Percentiles rank a stretch among this genome's conserved stretches.
Conservation (phyloP, 2,888 invertebrate species). For the Diadegma fenestrale region DNA sequence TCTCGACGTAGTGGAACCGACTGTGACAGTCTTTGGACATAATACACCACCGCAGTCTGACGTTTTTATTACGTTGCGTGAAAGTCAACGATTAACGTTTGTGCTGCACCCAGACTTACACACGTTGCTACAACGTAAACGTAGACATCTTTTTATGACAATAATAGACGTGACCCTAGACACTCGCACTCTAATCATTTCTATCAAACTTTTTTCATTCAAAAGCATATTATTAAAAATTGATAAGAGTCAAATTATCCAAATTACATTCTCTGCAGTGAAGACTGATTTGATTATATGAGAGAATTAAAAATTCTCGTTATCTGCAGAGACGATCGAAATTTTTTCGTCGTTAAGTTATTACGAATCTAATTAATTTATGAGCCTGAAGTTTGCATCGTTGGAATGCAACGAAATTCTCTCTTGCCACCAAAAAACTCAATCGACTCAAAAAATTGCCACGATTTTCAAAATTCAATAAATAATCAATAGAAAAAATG, state of each 20-base stretch:
- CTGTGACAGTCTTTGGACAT: constrained; percentile 47
- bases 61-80: constrained; percentile 63
- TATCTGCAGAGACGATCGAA: not conserved
- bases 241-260: not conserved
- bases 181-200: constrained; percentile 13
- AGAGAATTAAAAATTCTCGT: not conserved
- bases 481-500: too few relatives aligned
- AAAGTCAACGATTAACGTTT: constrained; percentile 59
- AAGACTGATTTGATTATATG: not conserved
- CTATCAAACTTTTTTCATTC: constrained; percentile 31
- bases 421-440: too few relatives aligned
- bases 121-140: not conserved
- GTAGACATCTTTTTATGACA: constrained; percentile 30
- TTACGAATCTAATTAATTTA: too few relatives aligned
- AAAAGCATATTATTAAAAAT: not conserved
- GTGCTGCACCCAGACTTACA: constrained; percentile 34
- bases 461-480: too few relatives aligned
- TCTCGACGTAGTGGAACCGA: constrained; percentile 44
- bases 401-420: too few relatives aligned
- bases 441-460: too few relatives aligned
- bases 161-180: constrained; percentile 35
- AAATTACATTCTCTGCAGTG: not conserved
- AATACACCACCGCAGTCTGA: constrained; percentile 13
- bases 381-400: too few relatives aligned
- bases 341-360: not conserved